Evolutionary conservation across 2,888 invertebrate species (phyloP).

Genomic region (Mayetiola destructor): DNA sequence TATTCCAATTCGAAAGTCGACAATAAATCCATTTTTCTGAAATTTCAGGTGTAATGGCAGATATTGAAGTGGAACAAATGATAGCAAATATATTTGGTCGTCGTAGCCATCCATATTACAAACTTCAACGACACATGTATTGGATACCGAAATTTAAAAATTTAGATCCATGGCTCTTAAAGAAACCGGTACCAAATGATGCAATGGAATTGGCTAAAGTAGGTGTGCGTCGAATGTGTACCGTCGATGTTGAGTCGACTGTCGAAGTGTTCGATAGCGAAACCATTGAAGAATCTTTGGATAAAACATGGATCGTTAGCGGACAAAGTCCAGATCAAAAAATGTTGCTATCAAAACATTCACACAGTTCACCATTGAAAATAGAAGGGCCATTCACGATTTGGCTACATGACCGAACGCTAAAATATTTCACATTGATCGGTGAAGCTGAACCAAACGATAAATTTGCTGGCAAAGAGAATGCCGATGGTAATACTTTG

Average conservation of each 20-base stretch:
- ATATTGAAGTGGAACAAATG: constrained; percentile 72
- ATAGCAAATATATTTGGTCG: constrained; percentile 72
- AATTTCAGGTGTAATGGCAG: constrained; percentile 68
- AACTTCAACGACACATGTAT: constrained; percentile 70
- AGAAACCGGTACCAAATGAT: constrained; percentile 62
- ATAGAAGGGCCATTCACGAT: constrained; percentile 76
- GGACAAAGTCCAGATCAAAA: constrained; percentile 67
- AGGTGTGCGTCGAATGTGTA: constrained; percentile 70
- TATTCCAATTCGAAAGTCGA: background rate
- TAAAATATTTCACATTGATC: constrained; percentile 71
- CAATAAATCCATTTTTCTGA: too few relatives aligned
- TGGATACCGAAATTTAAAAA: constrained; percentile 93
- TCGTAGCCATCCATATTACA: constrained; percentile 54
- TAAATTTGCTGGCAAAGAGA: constrained; percentile 35
- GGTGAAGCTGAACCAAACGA: constrained; percentile 42
- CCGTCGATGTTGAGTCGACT: constrained; percentile 59
- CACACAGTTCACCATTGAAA: constrained; percentile 47
- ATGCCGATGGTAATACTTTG: constrained; percentile 51
- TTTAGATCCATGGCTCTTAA: constrained; percentile 72
- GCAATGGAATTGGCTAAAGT: constrained; percentile 62
- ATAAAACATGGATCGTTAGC: constrained; percentile 86
- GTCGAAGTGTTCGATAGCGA: constrained; percentile 49
- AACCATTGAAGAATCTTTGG: constrained; percentile 58
- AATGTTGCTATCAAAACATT: constrained; percentile 50
- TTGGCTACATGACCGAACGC: constrained; percentile 57